phyloP scores from a whole-genome alignment of 2,797 vertebrate species.

The Argentina silus region DNA sequence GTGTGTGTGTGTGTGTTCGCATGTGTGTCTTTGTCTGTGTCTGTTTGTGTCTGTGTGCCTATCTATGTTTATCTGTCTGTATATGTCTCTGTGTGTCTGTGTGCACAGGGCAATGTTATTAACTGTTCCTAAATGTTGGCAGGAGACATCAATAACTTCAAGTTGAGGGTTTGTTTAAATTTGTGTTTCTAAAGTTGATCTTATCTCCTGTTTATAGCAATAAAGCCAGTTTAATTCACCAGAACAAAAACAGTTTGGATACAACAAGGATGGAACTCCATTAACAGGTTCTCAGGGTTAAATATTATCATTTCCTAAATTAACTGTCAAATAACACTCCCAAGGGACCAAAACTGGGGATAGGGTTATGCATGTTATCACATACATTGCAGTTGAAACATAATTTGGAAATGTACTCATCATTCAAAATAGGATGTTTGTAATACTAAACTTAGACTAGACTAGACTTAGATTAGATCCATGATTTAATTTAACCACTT shows the following conservation, averaged over 20 bases:
- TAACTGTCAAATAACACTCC: neutral
- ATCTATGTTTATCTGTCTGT: conserved; percentile 1
- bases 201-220: conserved; percentile 24
- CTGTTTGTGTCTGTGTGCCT: conserved; percentile 25
- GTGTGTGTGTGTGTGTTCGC: conserved; percentile 23
- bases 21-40: conserved; percentile 16
- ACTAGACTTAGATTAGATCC: no score
- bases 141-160: conserved; percentile 40
- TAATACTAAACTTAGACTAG: no score
- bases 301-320: conserved; percentile 26
- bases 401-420: neutral
- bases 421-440: no score
- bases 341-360: conserved; percentile 15
- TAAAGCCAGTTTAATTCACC: conserved; percentile 30
- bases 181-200: conserved; percentile 39
- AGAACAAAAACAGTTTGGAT: conserved; percentile 32
- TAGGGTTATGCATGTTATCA: neutral
- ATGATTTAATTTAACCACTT: no score
- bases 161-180: conserved; percentile 1
- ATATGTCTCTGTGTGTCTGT: conserved; percentile 34
- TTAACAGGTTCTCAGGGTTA: conserved; percentile 11
- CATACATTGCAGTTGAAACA: conserved; percentile 4
- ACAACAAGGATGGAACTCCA: conserved; percentile 7
- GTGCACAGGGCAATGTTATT: conserved; percentile 39
- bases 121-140: conserved; percentile 1